Base-by-base conservation (phyloP, 2,113 vertebrate genomes). In the Zosterops borbonicus region DNA sequence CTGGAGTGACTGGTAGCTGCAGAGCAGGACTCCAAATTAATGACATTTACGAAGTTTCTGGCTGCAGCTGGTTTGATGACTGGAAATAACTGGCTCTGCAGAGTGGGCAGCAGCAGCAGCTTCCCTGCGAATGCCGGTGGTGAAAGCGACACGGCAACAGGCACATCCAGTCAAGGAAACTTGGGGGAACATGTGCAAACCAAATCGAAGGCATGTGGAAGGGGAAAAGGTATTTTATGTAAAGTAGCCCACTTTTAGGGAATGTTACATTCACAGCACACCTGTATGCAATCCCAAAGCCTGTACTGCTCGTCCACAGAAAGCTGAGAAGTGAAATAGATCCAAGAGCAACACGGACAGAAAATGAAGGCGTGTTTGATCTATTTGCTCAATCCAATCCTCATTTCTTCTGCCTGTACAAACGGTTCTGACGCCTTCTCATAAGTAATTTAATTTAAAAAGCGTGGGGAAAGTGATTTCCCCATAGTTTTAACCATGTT, bases 31-130 rank as follows among this genome's bases (percentile, higher is more conserved):
- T 96, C 83, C 90, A 89, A 96, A 90, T 95, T 95, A 94, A 95
- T 91, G 93, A 96, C 90, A 95, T 95, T 95, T 96, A 94, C 46
- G 78, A 97, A 74, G 88, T 83, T 94, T 97, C 90, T 90, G 82
- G 68, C 89, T 95, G 69, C 87, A 87, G 89, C 83, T 95, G 94
- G 82, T 68, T 68, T 55, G 42, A 68, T 83, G 59, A 78, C 94
- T 88, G 88, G 35, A 3, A 92, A 93, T 82, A 92, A 53, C 81
- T 91, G 63, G 65, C 42, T 73, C 56, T 80, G 78, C 2, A 5
- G 69, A 71, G 64, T n/a, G 59, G 73, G 46, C 75, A 86, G 58
- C 62, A 39, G 39, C 39, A 89, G 65, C 67, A 92, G 46, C 46
- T 89, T 92, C 55, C 42, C 71, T 82, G 55, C 9, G 5, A 87